Evolutionary conservation across 2,113 vertebrate genomes (phyloP), one percentile per base, ranked within the genome.

Genomic region (Urocynchramus pylzowi): DNA sequence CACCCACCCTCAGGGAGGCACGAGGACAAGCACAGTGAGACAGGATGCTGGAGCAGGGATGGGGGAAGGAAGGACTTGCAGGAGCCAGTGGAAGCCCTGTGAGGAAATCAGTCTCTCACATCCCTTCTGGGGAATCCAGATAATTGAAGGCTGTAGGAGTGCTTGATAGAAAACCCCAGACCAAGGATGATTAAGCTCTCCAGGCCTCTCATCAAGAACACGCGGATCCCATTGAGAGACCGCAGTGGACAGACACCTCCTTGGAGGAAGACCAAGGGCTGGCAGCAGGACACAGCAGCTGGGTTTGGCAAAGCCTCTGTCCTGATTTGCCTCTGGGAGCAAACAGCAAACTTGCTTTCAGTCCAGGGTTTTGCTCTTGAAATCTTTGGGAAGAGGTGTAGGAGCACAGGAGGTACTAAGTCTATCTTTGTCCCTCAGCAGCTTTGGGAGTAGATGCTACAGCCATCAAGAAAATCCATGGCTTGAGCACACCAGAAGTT

Each of bases 81-180:
- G 59, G 35, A 95, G 22, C 47, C 22, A 7, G 73, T 84, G 73
- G 68, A 83, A 90, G 42, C 42, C 21, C 64, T 91, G 85, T 6
- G 13, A 63, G 63, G 47, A 65, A 90, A 85, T 73, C 54, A 87
- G 67, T 47, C 52, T 94, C 75, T 73, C 82, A 88, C 79, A 87
- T 90, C 69, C 75, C 22, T 75, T 91, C 52, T 63, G 54, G 63
- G 71, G 21, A 90, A 94, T 83, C 39, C 56, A 59, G 71, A 88
- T 93, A 94, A 96, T 88, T 91, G 75, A 80, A 86, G 64, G 68
- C 33, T 90, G 54, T 77, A 54, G 49, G 64, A 94, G 17, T 17
- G 27, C 42, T 79, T 74, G 60, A 64, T 20, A 80, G 87, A 93
- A 95, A 94, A 86, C 17, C 59, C 71, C 71, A 63, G 64, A 63